These are phyloP conservation scores for Helicoverpa assulta DNA, from an alignment of 2,888 invertebrate genomes.

Conservation along the genomic window DNA sequence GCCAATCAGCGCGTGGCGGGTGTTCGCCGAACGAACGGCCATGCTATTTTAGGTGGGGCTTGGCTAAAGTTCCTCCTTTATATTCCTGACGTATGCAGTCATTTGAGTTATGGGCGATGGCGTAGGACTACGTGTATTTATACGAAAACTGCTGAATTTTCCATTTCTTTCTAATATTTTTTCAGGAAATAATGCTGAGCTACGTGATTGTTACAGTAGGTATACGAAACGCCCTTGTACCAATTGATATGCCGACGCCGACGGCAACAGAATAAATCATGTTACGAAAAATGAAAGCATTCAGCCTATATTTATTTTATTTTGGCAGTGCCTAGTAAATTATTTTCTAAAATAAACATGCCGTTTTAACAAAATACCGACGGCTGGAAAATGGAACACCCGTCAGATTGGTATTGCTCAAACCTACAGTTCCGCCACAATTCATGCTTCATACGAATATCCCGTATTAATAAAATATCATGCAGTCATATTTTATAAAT, in stretches of 20 bases:
- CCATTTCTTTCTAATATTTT: conserved; percentile 71
- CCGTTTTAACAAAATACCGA: conserved; percentile 27
- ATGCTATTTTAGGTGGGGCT: conserved; percentile 87
- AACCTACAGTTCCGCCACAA: conserved; percentile 44
- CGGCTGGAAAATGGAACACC: conserved; percentile 31
- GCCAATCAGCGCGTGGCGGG: conserved; percentile 80
- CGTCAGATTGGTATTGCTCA: conserved; percentile 31
- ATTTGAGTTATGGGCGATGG: conserved; percentile 88
- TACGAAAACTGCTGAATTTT: conserved; percentile 82
- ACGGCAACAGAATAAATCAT: conserved; percentile 39
- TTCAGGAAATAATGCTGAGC: conserved; percentile 71
- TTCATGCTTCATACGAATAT: conserved; percentile 18
- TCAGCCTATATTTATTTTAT: conserved; percentile 22
- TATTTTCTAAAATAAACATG: conserved; percentile 48
- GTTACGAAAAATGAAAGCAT: conserved; percentile 18
- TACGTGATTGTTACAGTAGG: conserved; percentile 63
- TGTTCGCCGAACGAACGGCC: conserved; percentile 80
- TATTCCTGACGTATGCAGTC: conserved; percentile 88
- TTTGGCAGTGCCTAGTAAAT: conserved; percentile 15
- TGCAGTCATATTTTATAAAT: conserved; percentile 14
- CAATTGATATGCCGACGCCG: conserved; percentile 37
- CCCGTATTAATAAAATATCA: conserved; percentile 24
- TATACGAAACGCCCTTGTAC: conserved; percentile 35
- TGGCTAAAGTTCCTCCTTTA: conserved; percentile 85
- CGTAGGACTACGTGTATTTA: conserved; percentile 83